Conservation (phyloP, 2,113 vertebrate species). For the Ginglymostoma cirratum region DNA sequence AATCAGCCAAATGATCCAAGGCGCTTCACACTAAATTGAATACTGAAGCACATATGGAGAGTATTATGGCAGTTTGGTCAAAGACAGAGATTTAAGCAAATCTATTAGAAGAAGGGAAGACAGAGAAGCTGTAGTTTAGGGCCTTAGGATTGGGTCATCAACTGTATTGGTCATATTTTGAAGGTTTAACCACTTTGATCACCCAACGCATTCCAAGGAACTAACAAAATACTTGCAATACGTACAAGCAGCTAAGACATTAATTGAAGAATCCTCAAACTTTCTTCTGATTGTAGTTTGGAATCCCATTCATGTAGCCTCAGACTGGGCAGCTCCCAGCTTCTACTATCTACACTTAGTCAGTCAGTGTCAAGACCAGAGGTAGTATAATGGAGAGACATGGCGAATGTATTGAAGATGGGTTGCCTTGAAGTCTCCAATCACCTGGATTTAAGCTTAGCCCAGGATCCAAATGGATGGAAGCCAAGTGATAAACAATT, state of each 20-base stretch:
- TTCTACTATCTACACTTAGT: background rate
- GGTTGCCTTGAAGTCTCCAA: background rate
- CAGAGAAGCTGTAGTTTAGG: background rate
- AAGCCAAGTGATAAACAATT: background rate
- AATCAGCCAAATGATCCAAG: background rate
- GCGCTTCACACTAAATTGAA: background rate
- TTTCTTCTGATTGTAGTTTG: background rate
- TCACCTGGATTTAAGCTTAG: background rate
- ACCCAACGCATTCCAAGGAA: background rate
- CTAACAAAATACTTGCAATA: background rate
- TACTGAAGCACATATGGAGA: background rate
- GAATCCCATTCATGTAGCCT: background rate
- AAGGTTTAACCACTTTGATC: too few relatives aligned
- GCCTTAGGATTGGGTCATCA: too few relatives aligned
- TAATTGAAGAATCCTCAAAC: background rate
- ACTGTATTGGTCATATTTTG: too few relatives aligned
- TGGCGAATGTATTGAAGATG: background rate
- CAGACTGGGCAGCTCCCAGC: background rate
- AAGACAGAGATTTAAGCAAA: background rate
- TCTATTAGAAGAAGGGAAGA: background rate
- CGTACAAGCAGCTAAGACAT: background rate
- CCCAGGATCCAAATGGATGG: background rate
- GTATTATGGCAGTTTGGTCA: background rate
- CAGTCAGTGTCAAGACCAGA: background rate
- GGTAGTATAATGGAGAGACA: background rate